Base-by-base conservation (phyloP, 2,888 invertebrate species). In the Leuctra nigra region DNA sequence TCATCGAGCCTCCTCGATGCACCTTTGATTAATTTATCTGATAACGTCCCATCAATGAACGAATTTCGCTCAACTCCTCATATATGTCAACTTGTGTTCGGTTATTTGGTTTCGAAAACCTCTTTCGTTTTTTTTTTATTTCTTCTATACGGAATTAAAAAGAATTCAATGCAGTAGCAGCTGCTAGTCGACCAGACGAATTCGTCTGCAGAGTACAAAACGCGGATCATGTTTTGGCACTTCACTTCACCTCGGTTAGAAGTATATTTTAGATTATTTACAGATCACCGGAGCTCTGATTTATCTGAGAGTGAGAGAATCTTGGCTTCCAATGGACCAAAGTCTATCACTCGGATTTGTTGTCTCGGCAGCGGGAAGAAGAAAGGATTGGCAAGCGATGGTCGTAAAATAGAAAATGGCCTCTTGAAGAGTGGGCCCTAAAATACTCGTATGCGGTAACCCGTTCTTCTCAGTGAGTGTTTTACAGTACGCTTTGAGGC, bases 361-460 rank as follows among this genome's bases (percentile, higher is more conserved):
- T n/a, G n/a, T n/a, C n/a, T n/a, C n/a, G 41, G 14, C 9, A 11
- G 29, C 44, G 3, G 41, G 41, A 9, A 55, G 46, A 47, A 55
- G 35, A 50, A 53, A 41, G 53, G 53, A 52, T 53, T 53, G 53
- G 22, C 56, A 35, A 56, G 44, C 53, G 56, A 53, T 56, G 14
- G 56, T 41, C 53, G 50, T 56, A 56, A 56, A 53, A 41, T 44
- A 53, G 44, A 56, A 56, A 56, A 56, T 35, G 53, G 44, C 52
- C 46, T 29, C 41, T 52, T n/a, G n/a, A n/a, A 14, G 36, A 50
- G 33, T 50, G 50, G 50, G 50, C 22, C 4, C 18, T 50, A 50
- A 50, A 50, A 50, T 20, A 20, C 44, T 44, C 44, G 44, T 44
- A 44, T 23, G 44, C 44, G 23, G 44, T 44, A 22, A 44, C 23